Evolutionary conservation across 2,888 invertebrate genomes (phyloP).

Genomic region (Cerceris ruficornis): DNA sequence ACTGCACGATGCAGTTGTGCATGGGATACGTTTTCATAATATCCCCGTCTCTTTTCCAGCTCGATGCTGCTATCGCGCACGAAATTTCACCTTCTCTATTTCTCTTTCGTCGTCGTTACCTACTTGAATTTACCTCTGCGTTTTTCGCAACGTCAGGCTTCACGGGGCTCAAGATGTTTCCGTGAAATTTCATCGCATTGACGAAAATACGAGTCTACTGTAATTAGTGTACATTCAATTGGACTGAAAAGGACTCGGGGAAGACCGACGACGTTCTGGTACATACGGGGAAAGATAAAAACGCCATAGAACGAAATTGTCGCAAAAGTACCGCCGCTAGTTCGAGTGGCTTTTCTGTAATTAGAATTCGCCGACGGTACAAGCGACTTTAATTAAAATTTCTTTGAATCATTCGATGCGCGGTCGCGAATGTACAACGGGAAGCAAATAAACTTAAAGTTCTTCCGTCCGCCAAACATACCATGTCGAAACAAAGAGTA

Average conservation of each 20-base stretch:
- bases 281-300: constrained; percentile 13
- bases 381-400: constrained; percentile 41
- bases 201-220: constrained; percentile 14
- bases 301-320: constrained; percentile 8
- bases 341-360: constrained; percentile 35
- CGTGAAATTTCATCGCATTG: constrained; percentile 39
- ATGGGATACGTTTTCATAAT: constrained; percentile 5
- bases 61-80: neutral
- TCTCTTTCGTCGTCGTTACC: constrained; percentile 10
- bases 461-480: neutral
- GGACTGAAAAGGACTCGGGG: constrained; percentile 14
- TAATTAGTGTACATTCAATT: constrained; percentile 48
- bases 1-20: constrained; percentile 1
- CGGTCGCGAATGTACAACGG: neutral
- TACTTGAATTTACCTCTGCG: constrained; percentile 5
- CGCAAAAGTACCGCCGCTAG: neutral
- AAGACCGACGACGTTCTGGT: neutral
- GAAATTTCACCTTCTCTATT: neutral
- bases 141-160: neutral
- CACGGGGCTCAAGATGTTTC: constrained; percentile 1
- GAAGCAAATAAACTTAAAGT: neutral
- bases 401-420: constrained; percentile 19
- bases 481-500: neutral
- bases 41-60: constrained; percentile 5
- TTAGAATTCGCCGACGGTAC: constrained; percentile 33